Evolutionary conservation across 2,113 vertebrate species (phyloP).

Genomic region (Bostrychus sinensis): DNA sequence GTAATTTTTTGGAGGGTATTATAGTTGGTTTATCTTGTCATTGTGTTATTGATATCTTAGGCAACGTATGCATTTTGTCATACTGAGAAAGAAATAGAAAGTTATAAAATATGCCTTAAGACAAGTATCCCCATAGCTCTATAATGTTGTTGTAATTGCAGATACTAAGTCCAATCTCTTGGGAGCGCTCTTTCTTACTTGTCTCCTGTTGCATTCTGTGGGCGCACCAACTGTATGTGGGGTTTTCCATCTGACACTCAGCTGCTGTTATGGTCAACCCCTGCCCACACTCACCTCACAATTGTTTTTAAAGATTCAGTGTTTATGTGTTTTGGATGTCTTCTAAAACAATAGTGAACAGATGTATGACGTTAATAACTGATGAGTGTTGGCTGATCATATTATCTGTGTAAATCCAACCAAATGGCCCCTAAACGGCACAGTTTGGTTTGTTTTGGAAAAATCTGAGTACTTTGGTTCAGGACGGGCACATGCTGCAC

Average conservation of each 20-base stretch:
- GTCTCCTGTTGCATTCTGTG: background rate
- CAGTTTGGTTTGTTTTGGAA: background rate
- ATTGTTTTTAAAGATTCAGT: background rate
- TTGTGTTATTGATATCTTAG: no score
- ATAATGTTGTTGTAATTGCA: no score
- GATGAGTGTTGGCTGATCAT: constrained; percentile 12
- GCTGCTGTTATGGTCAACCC: background rate
- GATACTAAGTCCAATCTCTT: background rate
- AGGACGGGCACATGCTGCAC: constrained; percentile 22
- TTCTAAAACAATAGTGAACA: constrained; percentile 4
- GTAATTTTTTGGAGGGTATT: no score
- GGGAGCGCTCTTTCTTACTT: background rate
- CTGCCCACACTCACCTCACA: background rate
- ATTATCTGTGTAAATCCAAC: background rate
- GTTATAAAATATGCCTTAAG: no score
- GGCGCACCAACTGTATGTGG: constrained; percentile 7
- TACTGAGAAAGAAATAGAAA: no score
- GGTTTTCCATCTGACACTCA: constrained; percentile 4
- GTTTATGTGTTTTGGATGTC: background rate
- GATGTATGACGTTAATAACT: background rate
- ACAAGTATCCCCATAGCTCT: no score
- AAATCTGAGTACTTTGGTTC: background rate
- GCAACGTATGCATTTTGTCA: no score
- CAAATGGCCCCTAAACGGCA: background rate
- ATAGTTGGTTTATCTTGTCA: no score